These are phyloP conservation scores for Microtus ochrogaster DNA, from an alignment of 2,113 vertebrate species.

Conservation along the genomic window DNA sequence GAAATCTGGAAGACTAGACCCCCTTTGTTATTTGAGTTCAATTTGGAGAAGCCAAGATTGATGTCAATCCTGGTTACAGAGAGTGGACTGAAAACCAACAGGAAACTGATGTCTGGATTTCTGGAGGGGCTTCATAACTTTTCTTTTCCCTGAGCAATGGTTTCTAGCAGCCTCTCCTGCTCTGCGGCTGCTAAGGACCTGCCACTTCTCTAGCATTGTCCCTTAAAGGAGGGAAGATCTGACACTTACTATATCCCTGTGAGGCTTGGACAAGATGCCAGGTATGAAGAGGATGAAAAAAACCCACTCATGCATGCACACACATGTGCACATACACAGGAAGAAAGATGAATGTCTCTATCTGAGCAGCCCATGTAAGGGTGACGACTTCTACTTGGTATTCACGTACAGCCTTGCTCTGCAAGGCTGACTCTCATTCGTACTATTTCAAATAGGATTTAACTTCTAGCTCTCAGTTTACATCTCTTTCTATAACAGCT, in stretches of 20 bases:
- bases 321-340: neutral
- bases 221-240: neutral
- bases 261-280: neutral
- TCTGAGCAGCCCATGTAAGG: neutral
- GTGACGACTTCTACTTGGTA: neutral
- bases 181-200: neutral
- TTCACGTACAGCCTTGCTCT: neutral
- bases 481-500: neutral
- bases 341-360: neutral
- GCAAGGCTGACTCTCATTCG: neutral
- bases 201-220: neutral
- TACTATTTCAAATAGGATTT: conserved; percentile 2
- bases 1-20: neutral
- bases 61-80: neutral
- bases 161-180: neutral
- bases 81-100: neutral
- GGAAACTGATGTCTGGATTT: neutral
- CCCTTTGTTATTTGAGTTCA: neutral
- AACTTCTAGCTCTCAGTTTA: conserved; percentile 23
- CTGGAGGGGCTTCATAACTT: neutral
- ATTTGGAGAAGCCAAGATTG: neutral
- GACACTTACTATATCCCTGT: neutral
- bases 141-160: neutral
- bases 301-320: neutral
- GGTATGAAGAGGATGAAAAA: neutral